phyloP scores from a whole-genome alignment of 2,113 vertebrate species.

The Ammodytes dubius region DNA sequence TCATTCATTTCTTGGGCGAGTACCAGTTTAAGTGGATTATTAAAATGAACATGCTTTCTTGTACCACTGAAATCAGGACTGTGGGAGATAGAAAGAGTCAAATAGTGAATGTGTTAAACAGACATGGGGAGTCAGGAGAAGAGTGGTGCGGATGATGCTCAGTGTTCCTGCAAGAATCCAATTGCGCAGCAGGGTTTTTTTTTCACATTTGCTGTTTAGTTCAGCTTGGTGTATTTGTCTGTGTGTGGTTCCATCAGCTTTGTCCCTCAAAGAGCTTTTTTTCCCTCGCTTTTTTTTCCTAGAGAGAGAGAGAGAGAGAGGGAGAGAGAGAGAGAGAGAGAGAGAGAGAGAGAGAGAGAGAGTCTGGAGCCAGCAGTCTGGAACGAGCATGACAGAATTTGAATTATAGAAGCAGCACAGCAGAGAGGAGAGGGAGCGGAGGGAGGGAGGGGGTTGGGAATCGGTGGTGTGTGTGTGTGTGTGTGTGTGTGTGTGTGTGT shows the following conservation, averaged over 20 bases:
- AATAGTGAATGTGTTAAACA: constrained; percentile 32
- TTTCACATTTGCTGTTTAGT: constrained; percentile 70
- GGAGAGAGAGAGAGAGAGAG: constrained; percentile 71
- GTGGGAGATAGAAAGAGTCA: neutral
- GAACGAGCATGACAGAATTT: constrained; percentile 96
- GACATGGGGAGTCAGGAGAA: neutral
- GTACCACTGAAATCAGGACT: constrained; percentile 6
- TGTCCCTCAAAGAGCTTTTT: constrained; percentile 86
- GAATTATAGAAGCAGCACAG: constrained; percentile 87
- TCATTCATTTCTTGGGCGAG: too few relatives aligned
- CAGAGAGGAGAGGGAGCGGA: constrained; percentile 64
- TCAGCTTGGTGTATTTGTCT: constrained; percentile 61
- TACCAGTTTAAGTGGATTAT: neutral
- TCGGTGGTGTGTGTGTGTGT: constrained; percentile 30
- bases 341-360: constrained; percentile 75
- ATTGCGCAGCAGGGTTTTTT: constrained; percentile 49
- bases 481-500: constrained; percentile 35
- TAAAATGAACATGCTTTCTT: constrained; percentile 12
- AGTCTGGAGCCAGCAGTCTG: constrained; percentile 98
- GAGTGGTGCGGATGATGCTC: constrained; percentile 31
- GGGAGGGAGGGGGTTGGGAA: constrained; percentile 26
- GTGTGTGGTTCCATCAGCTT: constrained; percentile 84
- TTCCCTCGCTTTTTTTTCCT: constrained; percentile 85
- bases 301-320: constrained; percentile 86
- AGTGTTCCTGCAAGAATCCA: constrained; percentile 57